Evolutionary conservation across 2,888 invertebrate species (phyloP), one percentile per base, ranked within the genome.

Genomic region (Fissipunctia ypsillon): DNA sequence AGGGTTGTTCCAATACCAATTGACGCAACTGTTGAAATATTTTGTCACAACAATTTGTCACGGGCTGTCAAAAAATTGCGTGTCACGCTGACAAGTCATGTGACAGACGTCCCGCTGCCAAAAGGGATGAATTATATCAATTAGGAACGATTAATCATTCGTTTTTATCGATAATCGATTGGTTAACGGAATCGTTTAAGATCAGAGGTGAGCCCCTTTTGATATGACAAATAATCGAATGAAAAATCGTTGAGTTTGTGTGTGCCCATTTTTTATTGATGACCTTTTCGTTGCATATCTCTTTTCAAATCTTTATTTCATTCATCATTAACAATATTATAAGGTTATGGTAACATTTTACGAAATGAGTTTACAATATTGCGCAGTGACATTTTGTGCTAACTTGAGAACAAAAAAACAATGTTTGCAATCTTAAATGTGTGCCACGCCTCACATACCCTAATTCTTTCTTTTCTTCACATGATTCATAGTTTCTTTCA

Each of bases 41-140:
- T 96, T 95, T 96, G 96, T 96, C 96, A 96, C 91, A 95, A 96
- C 94, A 96, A 96, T 96, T 96, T 94, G 96, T 96, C 95, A 96
- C 88, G 94, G 91, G 84, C 90, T 94, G 96, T 95, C 95, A 92
- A 82, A 91, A 93, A 94, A 86, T 90, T 87, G 93, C 94, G 85
- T 90, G 94, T 96, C 95, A 96, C 83, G 89, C 85, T 94, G 94
- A 94, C 93, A 89, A 84, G 86, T 85, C 84, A 80, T 80, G 83
- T 86, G 88, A 87, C 88, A 86, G 90, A 87, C 91, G 84, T 91
- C 93, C 93, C 86, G 93, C 91, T 91, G 92, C 92, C 89, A 88
- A 88, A 85, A 86, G 89, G 89, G 89, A 91, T 93, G 95, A 94
- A 95, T 94, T 94, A 93, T 93, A 94, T 94, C 95, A 93, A 95